Evolutionary conservation across 2,797 vertebrate species (phyloP).

Genomic region (Enteromius anoplus): DNA sequence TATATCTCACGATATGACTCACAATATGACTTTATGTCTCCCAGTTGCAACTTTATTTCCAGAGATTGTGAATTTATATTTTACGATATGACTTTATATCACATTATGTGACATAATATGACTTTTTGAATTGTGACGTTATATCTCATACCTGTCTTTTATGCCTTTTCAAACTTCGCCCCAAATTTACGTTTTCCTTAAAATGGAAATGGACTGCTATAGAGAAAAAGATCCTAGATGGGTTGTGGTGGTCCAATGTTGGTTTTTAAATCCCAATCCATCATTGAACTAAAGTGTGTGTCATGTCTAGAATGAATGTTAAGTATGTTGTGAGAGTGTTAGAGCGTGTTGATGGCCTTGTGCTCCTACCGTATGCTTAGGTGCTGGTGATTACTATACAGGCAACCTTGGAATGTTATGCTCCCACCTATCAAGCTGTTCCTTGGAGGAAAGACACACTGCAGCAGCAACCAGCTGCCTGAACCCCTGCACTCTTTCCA

Average conservation of each 20-base stretch:
- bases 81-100: background rate
- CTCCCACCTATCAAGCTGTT: constrained; percentile 45
- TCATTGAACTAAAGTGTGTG: background rate
- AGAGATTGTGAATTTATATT: background rate
- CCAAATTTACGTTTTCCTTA: background rate
- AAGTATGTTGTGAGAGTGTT: constrained; percentile 24
- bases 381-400: constrained; percentile 2
- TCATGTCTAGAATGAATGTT: constrained; percentile 11
- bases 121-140: background rate
- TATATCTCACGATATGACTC: background rate
- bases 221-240: background rate
- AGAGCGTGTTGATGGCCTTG: constrained; percentile 22
- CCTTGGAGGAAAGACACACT: constrained; percentile 29
- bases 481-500: constrained; percentile 23
- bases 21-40: background rate
- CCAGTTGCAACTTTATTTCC: background rate
- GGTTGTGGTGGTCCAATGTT: background rate
- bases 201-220: background rate
- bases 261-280: background rate
- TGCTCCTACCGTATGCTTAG: constrained; percentile 23
- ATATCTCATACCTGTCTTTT: background rate
- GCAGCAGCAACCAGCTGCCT: constrained; percentile 22
- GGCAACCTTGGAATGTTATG: constrained; percentile 30
- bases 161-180: background rate
- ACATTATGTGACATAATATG: background rate